phyloP scores from a whole-genome alignment of 2,888 invertebrate species.

The Plagiodera versicolora region DNA sequence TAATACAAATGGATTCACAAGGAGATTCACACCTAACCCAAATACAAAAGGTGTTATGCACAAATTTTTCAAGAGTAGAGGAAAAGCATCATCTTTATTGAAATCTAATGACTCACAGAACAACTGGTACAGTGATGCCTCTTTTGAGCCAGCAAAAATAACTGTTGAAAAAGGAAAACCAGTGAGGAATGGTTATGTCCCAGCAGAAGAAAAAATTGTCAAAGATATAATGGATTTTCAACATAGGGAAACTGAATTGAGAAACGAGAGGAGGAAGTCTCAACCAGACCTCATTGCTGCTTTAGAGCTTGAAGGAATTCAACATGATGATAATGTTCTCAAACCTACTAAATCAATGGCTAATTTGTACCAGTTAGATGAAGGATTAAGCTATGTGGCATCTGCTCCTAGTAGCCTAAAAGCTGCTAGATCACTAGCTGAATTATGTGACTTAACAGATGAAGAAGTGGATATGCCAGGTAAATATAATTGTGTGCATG shows the following conservation, averaged over 20 bases:
- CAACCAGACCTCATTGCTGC: constrained; percentile 66
- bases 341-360: constrained; percentile 40
- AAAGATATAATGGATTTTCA: constrained; percentile 81
- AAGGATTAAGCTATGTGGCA: constrained; percentile 15
- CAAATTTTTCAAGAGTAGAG: constrained; percentile 78
- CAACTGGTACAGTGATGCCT: constrained; percentile 38
- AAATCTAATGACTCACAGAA: constrained; percentile 34
- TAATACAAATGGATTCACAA: constrained; percentile 56
- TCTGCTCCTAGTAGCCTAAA: constrained; percentile 15
- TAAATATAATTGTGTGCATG: no score
- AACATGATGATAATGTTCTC: constrained; percentile 40
- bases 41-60: constrained; percentile 77
- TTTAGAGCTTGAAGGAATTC: constrained; percentile 59
- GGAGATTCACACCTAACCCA: constrained; percentile 64
- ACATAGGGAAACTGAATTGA: constrained; percentile 57
- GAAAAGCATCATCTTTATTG: constrained; percentile 61
- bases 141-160: constrained; percentile 49
- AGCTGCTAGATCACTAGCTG: constrained; percentile 8
- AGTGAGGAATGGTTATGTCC: constrained; percentile 75
- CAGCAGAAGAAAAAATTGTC: constrained; percentile 82
- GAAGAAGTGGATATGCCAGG: constrained; percentile 13
- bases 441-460: constrained; percentile 7
- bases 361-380: constrained; percentile 31
- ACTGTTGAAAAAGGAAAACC: constrained; percentile 58
- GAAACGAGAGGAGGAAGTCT: constrained; percentile 66